Conservation (phyloP, 1,140 invertebrate species). For the Drosophila auraria region DNA sequence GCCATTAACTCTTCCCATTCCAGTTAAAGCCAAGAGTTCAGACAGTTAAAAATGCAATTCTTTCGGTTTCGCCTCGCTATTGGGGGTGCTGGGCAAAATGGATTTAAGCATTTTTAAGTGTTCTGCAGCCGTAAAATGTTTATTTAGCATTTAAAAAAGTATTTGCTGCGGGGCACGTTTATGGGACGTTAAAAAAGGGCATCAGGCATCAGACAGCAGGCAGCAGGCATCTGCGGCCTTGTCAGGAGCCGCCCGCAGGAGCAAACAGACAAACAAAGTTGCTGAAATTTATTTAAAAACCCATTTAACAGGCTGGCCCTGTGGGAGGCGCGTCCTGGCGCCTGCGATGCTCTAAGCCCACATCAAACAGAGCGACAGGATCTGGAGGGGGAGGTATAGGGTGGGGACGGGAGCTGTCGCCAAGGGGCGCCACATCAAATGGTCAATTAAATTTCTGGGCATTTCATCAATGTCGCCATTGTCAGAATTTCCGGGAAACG, state of each 20-base stretch:
- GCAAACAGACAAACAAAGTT: constrained; percentile 73
- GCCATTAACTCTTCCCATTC: constrained; percentile 22
- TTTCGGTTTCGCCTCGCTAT: constrained; percentile 5
- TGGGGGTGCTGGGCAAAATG: constrained; percentile 29
- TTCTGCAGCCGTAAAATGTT: constrained; percentile 75
- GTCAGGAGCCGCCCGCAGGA: constrained; percentile 52
- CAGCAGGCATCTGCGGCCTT: constrained; percentile 25
- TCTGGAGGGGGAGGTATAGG: background rate
- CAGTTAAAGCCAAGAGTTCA: constrained; percentile 1
- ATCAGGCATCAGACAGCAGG: constrained; percentile 17
- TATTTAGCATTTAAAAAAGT: constrained; percentile 82
- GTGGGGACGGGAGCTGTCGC: constrained; percentile 11
- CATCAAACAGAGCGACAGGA: constrained; percentile 60
- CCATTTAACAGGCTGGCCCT: constrained; percentile 68
- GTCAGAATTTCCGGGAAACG: constrained; percentile 53
- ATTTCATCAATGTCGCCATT: constrained; percentile 72
- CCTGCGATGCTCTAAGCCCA: constrained; percentile 64
- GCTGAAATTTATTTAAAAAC: constrained; percentile 80
- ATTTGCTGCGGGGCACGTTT: constrained; percentile 74
- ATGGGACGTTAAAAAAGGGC: constrained; percentile 79
- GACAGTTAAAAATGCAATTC: background rate
- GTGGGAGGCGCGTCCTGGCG: constrained; percentile 27
- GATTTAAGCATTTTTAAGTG: constrained; percentile 72
- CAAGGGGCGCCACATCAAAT: constrained; percentile 63
- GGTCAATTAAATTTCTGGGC: constrained; percentile 76